These are phyloP conservation scores for Colius striatus DNA, from an alignment of 2,113 vertebrate genomes.

Conservation along the genomic window DNA sequence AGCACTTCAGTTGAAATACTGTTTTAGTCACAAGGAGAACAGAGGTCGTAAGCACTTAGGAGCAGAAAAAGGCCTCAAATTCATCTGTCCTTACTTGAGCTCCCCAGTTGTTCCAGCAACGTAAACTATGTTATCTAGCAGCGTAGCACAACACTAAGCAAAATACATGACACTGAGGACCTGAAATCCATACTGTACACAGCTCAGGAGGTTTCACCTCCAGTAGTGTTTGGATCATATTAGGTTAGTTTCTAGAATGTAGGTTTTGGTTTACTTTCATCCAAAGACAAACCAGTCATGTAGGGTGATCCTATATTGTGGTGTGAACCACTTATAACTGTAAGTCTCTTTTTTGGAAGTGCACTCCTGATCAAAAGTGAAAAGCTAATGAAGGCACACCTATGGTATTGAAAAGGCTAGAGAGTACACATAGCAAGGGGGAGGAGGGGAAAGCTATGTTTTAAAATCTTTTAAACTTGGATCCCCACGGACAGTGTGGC, in stretches of 20 bases:
- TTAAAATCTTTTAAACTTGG: not conserved
- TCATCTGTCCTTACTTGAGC: not conserved
- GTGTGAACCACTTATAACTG: not conserved
- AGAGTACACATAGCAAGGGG: not conserved
- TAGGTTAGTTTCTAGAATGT: not conserved
- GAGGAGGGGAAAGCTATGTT: not conserved
- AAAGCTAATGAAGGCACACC: not conserved
- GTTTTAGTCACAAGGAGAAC: not conserved
- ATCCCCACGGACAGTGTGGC: not conserved
- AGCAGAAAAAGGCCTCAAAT: not conserved
- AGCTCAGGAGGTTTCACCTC: not conserved
- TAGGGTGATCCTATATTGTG: not conserved
- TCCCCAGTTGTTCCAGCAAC: not conserved
- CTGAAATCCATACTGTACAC: not conserved
- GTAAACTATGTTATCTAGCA: not conserved
- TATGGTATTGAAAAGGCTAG: not conserved
- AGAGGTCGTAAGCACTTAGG: not conserved
- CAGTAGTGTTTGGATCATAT: no score
- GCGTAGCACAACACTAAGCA: not conserved
- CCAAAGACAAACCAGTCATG: not conserved
- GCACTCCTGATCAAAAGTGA: not conserved
- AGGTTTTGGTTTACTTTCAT: not conserved
- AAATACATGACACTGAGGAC: not conserved
- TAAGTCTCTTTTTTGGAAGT: not conserved
- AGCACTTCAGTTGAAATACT: not conserved